These are phyloP conservation scores for Actinia equina DNA, from an alignment of 64 coral and sea anemone genomes.

Conservation along the genomic window DNA sequence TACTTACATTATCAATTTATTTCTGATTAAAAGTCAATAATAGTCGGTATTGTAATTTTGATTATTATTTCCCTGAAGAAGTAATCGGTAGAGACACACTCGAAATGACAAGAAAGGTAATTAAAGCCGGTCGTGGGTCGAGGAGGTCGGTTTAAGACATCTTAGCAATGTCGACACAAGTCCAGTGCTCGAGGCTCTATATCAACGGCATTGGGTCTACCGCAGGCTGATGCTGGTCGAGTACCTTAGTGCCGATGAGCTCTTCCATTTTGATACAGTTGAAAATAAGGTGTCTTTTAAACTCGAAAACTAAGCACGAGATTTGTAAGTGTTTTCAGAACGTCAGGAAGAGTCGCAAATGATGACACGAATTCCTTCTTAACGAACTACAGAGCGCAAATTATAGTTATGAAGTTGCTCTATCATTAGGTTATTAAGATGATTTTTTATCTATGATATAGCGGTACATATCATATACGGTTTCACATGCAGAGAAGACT, in stretches of 20 bases:
- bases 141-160: conserved; percentile 23
- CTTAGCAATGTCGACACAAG: conserved; percentile 1
- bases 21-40: neutral
- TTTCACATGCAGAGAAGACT: neutral
- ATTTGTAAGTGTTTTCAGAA: neutral
- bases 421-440: neutral
- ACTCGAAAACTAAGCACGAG: neutral
- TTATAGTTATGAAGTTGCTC: neutral
- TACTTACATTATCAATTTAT: neutral
- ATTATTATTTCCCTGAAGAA: too few relatives aligned
- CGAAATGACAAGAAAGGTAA: conserved; percentile 12
- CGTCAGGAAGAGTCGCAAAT: neutral
- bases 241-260: neutral
- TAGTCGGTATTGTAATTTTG: neutral
- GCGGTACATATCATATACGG: neutral
- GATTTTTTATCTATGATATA: neutral
- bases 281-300: neutral
- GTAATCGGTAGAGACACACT: neutral
- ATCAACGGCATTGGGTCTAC: neutral
- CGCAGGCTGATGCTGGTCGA: neutral
- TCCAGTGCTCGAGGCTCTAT: conserved; percentile 18
- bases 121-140: conserved; percentile 7
- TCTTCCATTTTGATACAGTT: too few relatives aligned
- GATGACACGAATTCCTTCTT: neutral
- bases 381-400: neutral